Evolutionary conservation across 2,113 vertebrate species (phyloP), one percentile per base, ranked within the genome.

Genomic region (Lampris incognitus): DNA sequence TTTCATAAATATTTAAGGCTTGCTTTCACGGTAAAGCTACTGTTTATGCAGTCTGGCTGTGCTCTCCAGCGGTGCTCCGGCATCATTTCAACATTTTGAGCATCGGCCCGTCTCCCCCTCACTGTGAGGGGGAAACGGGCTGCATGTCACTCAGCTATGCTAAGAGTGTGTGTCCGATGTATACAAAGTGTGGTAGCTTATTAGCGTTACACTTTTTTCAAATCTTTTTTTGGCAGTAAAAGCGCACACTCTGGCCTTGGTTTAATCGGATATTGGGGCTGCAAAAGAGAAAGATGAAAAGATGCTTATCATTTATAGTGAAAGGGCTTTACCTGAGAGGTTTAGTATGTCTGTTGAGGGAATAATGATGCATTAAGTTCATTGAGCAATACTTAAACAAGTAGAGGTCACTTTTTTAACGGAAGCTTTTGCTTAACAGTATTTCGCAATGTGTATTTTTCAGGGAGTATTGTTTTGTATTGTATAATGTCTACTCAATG

Each of bases 1-100:
- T 78, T 80, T 74, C 77, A 85, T 88, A 67, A 83, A 87, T 83
- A 83, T 85, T 85, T 77, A 74, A 74, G 39, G 55, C 62, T 39
- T 76, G 8, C 66, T 70, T 83, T 66, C 63, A 5, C 66, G 76
- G 24, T 24, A 44, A 69, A 62, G 13, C 68, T 71, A 46, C 58
- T 83, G 66, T 77, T 88, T 75, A 82, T 79, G 62, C 65, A 81
- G 76, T 66, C 74, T 64, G 49, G 38, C 59, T 69, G 75, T 41
- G 36, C 66, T 69, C 61, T 44, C 7, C 61, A 61, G 24, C 50
- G 9, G n/a, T 10, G 24, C 24, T 24, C 24, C 24, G 24, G 24
- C 24, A 24, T 24, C 24, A 24, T 24, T 24, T 24, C 24, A 24
- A 24, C 24, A 24, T 24, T 24, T 24, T 24, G 37, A 72, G 59